Evolutionary conservation across 2,888 invertebrate species (phyloP), one percentile per base, ranked within the genome.

Genomic region (Lithophane ornitopus): DNA sequence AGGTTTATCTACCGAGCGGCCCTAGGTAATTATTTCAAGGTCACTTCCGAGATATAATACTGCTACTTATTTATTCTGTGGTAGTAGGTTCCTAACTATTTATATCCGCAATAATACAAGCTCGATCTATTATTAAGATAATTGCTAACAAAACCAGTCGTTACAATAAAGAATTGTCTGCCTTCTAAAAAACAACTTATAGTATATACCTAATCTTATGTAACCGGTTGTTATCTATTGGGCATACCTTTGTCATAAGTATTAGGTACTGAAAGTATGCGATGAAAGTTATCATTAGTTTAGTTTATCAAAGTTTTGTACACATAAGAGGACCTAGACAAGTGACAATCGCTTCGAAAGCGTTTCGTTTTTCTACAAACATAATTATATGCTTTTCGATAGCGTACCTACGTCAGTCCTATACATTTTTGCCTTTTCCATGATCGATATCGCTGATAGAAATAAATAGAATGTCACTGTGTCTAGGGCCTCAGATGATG

Each of bases 111-210:
- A 41, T 12, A 22, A 54, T 71, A 46, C 9, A 16, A 16, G 4
- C 14, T 49, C 63, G 41, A 80, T 73, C 16, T 19, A 14, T 80
- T 62, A 77, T 77, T 63, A 71, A 56, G 73, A 71, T 77, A 62
- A 79, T 49, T 46, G 26, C 62, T 0, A 72, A 41, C 28, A 62
- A 49, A 62, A 41, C 54, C 41, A 49, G 54, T 54, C 52, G n/a
- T 34, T 14, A 39, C 26, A 22, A 7, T 19, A n/a, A 46, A 6
- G 46, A 41, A 41, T 70, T 70, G 28, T 71, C 22, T 26, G n/a
- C 6, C 26, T 49, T 26, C 34, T 41, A 49, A 14, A 61, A 66
- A 61, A 80, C 28, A 72, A 49, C 16, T 39, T 41, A 22, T 54
- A 41, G 22, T 56, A 56, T 12, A 16, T 39, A 56, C 0, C 11